Percentiles rank a stretch among this genome's conserved stretches.
Conservation (phyloP, 2,113 vertebrate genomes). For the Lycaon pictus region DNA sequence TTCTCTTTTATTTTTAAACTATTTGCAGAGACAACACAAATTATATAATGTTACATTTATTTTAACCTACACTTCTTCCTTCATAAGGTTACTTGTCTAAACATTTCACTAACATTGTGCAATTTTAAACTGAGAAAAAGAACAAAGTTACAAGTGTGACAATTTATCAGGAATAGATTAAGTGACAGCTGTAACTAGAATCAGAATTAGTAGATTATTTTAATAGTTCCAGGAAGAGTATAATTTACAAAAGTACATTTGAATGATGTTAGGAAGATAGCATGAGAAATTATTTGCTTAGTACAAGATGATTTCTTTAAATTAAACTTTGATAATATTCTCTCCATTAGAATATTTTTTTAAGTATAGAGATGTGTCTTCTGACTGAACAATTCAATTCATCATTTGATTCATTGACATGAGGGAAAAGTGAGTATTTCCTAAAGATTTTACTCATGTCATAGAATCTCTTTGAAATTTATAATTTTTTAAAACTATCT, state of each 20-base stretch:
- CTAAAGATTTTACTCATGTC: neutral
- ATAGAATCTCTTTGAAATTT: slow-evolving; percentile 27
- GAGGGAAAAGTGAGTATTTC: slow-evolving; percentile 15
- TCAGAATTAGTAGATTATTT: slow-evolving; percentile 75
- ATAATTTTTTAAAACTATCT: neutral
- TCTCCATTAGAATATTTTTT: neutral
- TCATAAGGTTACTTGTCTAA: slow-evolving; percentile 82
- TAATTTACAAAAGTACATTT: slow-evolving; percentile 70
- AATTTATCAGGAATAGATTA: slow-evolving; percentile 79
- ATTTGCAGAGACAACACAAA: slow-evolving; percentile 72
- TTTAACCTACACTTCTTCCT: slow-evolving; percentile 77
- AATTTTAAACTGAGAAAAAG: slow-evolving; percentile 83
- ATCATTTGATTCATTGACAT: slow-evolving; percentile 1
- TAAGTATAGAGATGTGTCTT: neutral
- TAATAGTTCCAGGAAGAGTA: slow-evolving; percentile 75
- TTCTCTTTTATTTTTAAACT: slow-evolving; percentile 81
- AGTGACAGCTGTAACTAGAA: slow-evolving; percentile 79
- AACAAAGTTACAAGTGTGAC: slow-evolving; percentile 75
- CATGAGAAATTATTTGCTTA: slow-evolving; percentile 44
- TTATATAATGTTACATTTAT: slow-evolving; percentile 79
- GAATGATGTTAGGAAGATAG: slow-evolving; percentile 49
- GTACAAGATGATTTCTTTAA: neutral
- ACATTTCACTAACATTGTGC: slow-evolving; percentile 80
- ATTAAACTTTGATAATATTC: slow-evolving; percentile 31
- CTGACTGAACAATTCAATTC: slow-evolving; percentile 17